Conservation (phyloP, 1,140 invertebrate species). For the Lutraria rhynchaena region DNA sequence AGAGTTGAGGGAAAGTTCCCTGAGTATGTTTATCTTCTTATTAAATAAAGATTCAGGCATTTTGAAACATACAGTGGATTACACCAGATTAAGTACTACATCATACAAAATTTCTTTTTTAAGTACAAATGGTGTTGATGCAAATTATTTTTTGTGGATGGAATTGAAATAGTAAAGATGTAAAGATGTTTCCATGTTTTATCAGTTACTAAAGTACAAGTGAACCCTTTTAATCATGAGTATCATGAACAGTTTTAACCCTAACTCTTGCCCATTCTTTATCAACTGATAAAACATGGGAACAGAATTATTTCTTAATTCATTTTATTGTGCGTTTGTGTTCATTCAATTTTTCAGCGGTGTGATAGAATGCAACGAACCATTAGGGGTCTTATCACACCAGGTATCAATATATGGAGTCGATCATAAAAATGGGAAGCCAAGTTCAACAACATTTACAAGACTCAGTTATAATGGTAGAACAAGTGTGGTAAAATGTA, state of each 20-base stretch:
- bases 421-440: slow-evolving; percentile 91
- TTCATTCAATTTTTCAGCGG: slow-evolving; percentile 86
- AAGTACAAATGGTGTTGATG: too few relatives aligned
- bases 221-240: too few relatives aligned
- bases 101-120: too few relatives aligned
- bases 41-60: too few relatives aligned
- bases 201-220: too few relatives aligned
- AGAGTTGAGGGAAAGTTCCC: slow-evolving; percentile 98
- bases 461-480: slow-evolving; percentile 92
- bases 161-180: too few relatives aligned
- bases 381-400: slow-evolving; percentile 96
- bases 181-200: too few relatives aligned
- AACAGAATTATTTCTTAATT: not conserved
- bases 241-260: too few relatives aligned
- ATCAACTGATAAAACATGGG: not conserved
- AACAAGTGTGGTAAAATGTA: slow-evolving; percentile 95
- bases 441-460: slow-evolving; percentile 94
- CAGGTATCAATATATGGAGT: slow-evolving; percentile 98
- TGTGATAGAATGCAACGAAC: slow-evolving; percentile 92
- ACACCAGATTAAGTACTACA: too few relatives aligned
- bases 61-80: too few relatives aligned
- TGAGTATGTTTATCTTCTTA: slow-evolving; percentile 89
- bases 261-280: not conserved
- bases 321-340: not conserved
- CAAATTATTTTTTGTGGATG: too few relatives aligned